A percentile compares a stretch with the other conserved stretches of the same genome.
phyloP scores from a whole-genome alignment of 2,797 vertebrate genomes.

The Nyctalus aviator region DNA sequence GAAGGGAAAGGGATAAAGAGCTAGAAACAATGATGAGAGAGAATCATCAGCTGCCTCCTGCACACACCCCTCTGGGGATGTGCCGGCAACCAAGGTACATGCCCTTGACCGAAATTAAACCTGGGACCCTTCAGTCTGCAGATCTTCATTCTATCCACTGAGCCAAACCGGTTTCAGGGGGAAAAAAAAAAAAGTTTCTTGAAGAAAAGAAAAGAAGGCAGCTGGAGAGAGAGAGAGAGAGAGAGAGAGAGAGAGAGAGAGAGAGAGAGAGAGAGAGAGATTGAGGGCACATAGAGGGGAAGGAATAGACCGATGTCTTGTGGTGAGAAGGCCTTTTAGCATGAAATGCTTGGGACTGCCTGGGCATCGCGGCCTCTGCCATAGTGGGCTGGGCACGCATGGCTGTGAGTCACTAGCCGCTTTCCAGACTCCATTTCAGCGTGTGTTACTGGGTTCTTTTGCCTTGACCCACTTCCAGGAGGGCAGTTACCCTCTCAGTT shows the following conservation, averaged over 20 bases:
- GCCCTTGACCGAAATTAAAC: no score
- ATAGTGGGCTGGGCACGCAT: accelerated
- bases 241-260: no score
- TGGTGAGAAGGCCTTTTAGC: background rate
- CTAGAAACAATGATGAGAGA: no score
- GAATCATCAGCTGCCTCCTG: no score
- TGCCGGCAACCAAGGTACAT: no score
- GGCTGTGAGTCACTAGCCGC: no score
- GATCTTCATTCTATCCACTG: no score
- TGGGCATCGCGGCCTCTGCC: background rate
- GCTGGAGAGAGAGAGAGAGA: background rate
- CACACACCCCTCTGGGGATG: no score
- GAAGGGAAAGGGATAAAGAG: no score
- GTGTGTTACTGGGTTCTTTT: background rate
- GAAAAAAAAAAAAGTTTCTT: background rate
- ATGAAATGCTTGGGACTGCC: background rate
- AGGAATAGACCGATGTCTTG: background rate
- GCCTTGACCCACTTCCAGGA: background rate
- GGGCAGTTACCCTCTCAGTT: background rate
- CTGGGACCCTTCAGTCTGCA: no score
- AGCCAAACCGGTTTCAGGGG: no score
- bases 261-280: no score
- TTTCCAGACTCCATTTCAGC: background rate
- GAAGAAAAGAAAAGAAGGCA: background rate
- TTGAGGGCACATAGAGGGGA: background rate